phyloP scores from a whole-genome alignment of 1,140 invertebrate species.

The Apis florea region DNA sequence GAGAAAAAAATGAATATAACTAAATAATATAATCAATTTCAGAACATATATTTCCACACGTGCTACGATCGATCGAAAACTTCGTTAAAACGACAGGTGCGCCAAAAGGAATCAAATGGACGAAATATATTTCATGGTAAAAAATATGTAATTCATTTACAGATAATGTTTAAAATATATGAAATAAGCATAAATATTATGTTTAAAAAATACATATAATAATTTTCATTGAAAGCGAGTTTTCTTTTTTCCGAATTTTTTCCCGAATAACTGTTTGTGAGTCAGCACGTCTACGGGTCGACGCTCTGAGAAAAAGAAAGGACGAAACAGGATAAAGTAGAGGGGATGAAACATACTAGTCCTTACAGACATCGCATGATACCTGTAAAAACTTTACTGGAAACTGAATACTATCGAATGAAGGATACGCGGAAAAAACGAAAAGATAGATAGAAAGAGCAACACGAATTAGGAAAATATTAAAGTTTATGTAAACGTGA shows the following conservation, averaged over 20 bases:
- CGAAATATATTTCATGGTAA: neutral
- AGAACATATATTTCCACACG: neutral
- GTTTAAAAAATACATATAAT: neutral
- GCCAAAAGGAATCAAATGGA: neutral
- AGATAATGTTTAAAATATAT: too few species aligned
- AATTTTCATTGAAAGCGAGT: neutral
- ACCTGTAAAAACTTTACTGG: neutral
- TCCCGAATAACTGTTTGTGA: neutral
- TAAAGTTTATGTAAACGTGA: neutral
- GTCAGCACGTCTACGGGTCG: neutral
- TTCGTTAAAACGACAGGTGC: conserved; percentile 14
- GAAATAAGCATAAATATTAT: too few species aligned
- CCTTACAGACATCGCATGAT: neutral
- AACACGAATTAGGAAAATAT: neutral
- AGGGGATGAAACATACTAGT: neutral
- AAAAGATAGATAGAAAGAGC: neutral
- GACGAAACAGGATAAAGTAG: neutral
- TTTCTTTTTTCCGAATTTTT: neutral
- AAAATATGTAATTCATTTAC: neutral
- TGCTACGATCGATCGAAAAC: conserved; percentile 16
- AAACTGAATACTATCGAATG: neutral
- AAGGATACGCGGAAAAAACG: too few species aligned
- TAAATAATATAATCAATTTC: too few species aligned
- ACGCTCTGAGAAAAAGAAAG: neutral
- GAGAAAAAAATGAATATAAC: too few species aligned